Evolutionary conservation across 2,888 invertebrate species (phyloP).

Genomic region (Eustalomyia histrio): DNA sequence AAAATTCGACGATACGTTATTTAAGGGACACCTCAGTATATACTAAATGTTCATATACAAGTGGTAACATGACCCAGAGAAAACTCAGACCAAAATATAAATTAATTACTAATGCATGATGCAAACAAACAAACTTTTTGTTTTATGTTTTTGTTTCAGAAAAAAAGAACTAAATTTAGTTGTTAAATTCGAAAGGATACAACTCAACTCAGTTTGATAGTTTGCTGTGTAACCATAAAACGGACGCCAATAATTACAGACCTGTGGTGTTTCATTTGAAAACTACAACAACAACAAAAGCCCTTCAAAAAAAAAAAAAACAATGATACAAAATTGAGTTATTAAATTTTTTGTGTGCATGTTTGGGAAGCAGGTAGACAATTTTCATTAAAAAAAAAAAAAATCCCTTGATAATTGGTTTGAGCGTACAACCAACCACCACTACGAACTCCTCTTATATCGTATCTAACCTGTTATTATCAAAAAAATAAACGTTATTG

Average conservation of each 20-base stretch:
- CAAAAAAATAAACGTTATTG: constrained; percentile 22
- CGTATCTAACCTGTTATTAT: constrained; percentile 49
- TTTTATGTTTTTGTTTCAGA: background rate
- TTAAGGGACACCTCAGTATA: too few species aligned
- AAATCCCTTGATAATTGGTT: constrained; percentile 26
- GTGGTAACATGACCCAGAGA: constrained; percentile 51
- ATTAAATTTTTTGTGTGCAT: constrained; percentile 1
- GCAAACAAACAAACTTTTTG: constrained; percentile 26
- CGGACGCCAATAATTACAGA: constrained; percentile 63
- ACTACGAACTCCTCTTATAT: constrained; percentile 10
- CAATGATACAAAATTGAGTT: constrained; percentile 30
- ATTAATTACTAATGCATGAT: constrained; percentile 59
- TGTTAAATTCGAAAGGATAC: constrained; percentile 57
- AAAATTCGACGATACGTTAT: too few species aligned
- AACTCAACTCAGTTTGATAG: constrained; percentile 34
- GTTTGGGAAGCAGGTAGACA: constrained; percentile 31
- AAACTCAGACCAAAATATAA: constrained; percentile 45
- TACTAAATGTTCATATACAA: constrained; percentile 23
- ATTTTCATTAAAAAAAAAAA: background rate
- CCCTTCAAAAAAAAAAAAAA: too few species aligned
- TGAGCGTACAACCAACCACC: constrained; percentile 18
- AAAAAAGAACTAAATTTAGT: constrained; percentile 46
- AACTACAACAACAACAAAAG: constrained; percentile 33
- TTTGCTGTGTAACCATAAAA: constrained; percentile 41
- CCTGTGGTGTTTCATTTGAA: constrained; percentile 52